Conservation (phyloP, 2,113 vertebrate species). For the Muntiacus reevesi region DNA sequence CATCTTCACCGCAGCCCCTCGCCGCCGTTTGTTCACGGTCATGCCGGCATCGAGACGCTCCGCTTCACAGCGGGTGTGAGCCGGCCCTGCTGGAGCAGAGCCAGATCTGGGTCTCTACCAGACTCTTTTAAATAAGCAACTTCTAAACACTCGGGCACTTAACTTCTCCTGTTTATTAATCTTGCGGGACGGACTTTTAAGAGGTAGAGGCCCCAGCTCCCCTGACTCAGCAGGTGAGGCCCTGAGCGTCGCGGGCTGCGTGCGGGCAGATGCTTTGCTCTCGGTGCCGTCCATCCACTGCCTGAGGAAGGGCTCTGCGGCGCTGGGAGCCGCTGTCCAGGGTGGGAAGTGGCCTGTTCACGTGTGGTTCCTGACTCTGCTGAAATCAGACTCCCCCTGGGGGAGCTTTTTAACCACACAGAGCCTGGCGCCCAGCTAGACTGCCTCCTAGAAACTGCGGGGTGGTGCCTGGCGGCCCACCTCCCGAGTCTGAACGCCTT, state of each 20-base stretch:
- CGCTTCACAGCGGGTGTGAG: not conserved
- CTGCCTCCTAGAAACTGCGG: not conserved
- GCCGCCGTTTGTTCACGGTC: not conserved
- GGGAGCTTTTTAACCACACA: not conserved
- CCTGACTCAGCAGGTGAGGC: not conserved
- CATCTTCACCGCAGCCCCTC: not conserved
- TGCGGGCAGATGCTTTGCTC: not conserved
- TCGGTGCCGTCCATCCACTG: accelerated
- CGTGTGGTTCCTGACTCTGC: not conserved
- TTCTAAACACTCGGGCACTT: not conserved
- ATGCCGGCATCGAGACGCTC: not conserved
- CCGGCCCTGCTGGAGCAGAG: not conserved
- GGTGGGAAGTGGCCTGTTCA: not conserved
- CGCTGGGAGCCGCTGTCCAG: not conserved
- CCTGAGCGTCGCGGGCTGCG: accelerated
- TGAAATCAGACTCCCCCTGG: not conserved
- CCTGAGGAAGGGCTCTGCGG: accelerated
- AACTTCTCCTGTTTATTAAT: not conserved
- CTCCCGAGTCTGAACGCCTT: not conserved
- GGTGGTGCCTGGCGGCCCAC: accelerated
- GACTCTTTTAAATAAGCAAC: not conserved
- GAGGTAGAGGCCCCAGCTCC: not conserved
- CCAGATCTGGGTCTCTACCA: not conserved
- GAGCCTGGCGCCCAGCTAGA: not conserved
- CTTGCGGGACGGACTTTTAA: not conserved